phyloP scores from a whole-genome alignment of 2,113 vertebrate genomes.

The Callipepla squamata region DNA sequence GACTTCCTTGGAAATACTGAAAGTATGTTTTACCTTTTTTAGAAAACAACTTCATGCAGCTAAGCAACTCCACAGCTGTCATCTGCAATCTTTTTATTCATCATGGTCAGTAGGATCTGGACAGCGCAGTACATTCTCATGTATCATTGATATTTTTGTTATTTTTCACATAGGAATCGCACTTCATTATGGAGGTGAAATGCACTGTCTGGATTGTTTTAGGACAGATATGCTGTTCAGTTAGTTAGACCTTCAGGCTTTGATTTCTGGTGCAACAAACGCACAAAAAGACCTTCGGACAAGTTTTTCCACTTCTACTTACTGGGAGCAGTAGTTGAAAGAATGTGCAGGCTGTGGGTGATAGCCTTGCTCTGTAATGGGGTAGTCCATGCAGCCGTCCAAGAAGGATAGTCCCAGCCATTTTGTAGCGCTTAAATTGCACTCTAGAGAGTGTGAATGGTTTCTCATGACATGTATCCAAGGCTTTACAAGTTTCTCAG shows the following conservation, averaged over 20 bases:
- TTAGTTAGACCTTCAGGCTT: not conserved
- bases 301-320: conserved; percentile 26
- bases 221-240: not conserved
- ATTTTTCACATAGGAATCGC: not conserved
- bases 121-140: not conserved
- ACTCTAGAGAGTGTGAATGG: conserved; percentile 30
- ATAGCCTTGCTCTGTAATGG: not conserved
- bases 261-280: not conserved
- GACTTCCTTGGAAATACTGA: not conserved
- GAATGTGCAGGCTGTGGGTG: not conserved
- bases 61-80: not conserved
- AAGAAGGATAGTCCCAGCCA: conserved; percentile 29
- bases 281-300: not conserved
- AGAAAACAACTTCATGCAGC: not conserved
- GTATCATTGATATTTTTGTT: not conserved
- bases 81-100: not conserved
- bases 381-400: not conserved
- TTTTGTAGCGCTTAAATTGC: conserved; percentile 6
- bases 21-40: not conserved
- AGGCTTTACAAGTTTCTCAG: conserved; percentile 65
- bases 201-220: not conserved
- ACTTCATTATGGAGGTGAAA: not conserved
- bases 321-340: not conserved
- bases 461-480: conserved; percentile 69
- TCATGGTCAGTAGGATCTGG: not conserved